Percentiles rank a stretch among this genome's conserved stretches.
These are phyloP conservation scores for Cherax destructor DNA, from an alignment of 1,140 invertebrate genomes.

Conservation along the genomic window DNA sequence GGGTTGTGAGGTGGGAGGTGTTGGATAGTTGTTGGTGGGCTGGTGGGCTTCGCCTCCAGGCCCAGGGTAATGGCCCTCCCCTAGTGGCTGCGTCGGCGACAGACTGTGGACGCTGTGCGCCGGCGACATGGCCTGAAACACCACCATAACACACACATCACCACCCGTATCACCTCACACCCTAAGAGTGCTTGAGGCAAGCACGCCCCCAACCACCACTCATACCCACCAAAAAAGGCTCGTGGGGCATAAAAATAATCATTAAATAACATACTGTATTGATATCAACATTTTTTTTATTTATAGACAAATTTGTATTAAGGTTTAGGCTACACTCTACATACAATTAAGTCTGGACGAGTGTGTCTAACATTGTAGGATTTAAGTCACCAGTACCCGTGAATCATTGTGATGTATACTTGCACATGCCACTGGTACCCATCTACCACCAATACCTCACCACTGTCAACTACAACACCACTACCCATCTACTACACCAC, in stretches of 20 bases:
- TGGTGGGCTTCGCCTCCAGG: conserved; percentile 76
- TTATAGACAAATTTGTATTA: not conserved
- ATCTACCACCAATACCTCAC: too few relatives aligned
- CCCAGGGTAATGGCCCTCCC: conserved; percentile 78
- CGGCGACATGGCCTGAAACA: conserved; percentile 73
- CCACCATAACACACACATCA: conserved; percentile 57
- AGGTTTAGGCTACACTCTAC: not conserved
- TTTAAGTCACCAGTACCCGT: not conserved
- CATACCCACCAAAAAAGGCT: not conserved
- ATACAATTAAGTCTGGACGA: not conserved
- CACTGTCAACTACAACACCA: too few relatives aligned
- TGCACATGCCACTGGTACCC: not conserved
- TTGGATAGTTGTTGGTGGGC: conserved; percentile 69
- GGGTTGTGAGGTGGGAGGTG: conserved; percentile 73
- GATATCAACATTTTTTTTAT: not conserved
- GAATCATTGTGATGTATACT: not conserved
- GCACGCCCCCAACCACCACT: not conserved
- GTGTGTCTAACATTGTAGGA: too few relatives aligned
- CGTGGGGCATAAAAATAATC: not conserved
- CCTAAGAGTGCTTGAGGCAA: not conserved
- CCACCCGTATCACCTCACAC: conserved; percentile 16
- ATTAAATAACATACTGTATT: not conserved
- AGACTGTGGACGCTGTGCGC: conserved; percentile 73
- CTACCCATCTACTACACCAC: too few relatives aligned
- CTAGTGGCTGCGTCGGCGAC: conserved; percentile 73